A percentile compares a stretch with the other conserved stretches of the same genome.
Conservation (phyloP, 2,888 invertebrate genomes). For the Sarcophaga subvicina region DNA sequence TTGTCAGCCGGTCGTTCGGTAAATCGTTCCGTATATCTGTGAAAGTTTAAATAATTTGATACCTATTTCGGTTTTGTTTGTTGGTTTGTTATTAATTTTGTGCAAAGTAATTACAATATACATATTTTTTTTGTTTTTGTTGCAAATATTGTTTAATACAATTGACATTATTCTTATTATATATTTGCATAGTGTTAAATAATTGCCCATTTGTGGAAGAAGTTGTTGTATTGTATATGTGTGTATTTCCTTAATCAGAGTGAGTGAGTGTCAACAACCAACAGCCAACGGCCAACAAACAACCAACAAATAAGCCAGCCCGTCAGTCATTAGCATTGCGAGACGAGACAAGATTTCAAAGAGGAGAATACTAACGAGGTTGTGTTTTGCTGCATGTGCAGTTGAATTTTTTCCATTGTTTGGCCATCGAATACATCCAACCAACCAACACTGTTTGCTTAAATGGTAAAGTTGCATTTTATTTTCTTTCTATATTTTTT, state of each 20-base stretch:
- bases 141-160: conserved; percentile 39
- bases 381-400: conserved; percentile 19
- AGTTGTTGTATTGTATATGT: conserved; percentile 20
- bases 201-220: conserved; percentile 49
- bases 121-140: not conserved
- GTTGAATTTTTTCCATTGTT: conserved; percentile 5
- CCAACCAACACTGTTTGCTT: conserved; percentile 9
- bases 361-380: conserved; percentile 36
- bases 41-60: conserved; percentile 3
- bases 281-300: not conserved
- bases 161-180: not conserved
- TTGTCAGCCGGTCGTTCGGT: conserved; percentile 31
- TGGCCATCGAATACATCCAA: conserved; percentile 23
- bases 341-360: conserved; percentile 27
- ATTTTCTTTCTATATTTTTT: not conserved
- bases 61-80: not conserved
- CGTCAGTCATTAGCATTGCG: not conserved
- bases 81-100: not conserved
- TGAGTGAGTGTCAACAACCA: conserved; percentile 24
- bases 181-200: conserved; percentile 41
- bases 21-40: conserved; percentile 6
- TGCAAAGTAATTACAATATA: not conserved
- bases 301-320: conserved; percentile 13
- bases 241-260: conserved; percentile 24
- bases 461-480: conserved; percentile 42